Evolutionary conservation across 2,113 vertebrate species (phyloP).

Genomic region (Pteronura brasiliensis): DNA sequence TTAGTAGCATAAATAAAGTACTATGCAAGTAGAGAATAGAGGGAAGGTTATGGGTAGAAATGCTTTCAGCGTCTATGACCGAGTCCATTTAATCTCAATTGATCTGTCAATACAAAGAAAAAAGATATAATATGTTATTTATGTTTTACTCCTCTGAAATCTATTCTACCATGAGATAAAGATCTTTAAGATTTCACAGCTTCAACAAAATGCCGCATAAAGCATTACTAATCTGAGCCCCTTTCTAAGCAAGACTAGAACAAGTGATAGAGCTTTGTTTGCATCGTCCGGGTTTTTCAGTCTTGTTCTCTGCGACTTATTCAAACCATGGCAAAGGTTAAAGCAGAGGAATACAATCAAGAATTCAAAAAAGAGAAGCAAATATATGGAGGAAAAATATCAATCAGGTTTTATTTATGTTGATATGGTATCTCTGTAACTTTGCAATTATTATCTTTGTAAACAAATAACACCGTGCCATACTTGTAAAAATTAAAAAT

Average conservation of each 20-base stretch:
- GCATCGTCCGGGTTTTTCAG: neutral
- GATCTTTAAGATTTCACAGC: neutral
- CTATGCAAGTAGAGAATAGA: neutral
- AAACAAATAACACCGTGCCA: neutral
- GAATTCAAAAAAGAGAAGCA: neutral
- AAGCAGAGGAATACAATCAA: neutral
- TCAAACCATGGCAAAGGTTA: neutral
- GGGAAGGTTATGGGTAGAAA: neutral
- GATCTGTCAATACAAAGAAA: neutral
- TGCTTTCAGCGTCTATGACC: neutral
- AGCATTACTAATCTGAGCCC: neutral
- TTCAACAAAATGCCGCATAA: neutral
- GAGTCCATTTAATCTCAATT: neutral
- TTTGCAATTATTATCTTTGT: neutral
- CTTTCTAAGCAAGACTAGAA: neutral
- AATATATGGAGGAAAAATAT: neutral
- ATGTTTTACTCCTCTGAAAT: neutral
- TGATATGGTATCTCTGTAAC: neutral
- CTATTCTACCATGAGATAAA: neutral
- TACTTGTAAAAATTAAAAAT: constrained; percentile 2
- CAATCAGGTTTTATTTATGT: neutral
- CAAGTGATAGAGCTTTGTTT: neutral
- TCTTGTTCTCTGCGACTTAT: neutral
- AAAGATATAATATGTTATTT: neutral
- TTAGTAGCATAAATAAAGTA: neutral